Base-by-base conservation (phyloP, 2,113 vertebrate genomes). In the Aix galericulata region DNA sequence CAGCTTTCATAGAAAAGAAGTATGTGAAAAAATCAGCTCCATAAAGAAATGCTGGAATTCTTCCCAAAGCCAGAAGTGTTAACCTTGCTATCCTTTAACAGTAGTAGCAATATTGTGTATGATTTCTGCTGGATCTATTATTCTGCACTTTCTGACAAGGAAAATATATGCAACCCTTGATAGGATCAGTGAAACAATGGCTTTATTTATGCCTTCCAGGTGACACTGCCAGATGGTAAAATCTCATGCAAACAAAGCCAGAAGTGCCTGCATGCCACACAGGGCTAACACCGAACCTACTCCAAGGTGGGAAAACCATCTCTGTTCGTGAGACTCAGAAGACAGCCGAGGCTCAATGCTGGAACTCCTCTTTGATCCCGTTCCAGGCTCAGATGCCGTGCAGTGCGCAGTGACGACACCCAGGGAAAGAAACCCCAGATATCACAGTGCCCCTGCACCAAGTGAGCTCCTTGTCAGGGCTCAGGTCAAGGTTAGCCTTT, bases 171-270 rank as follows among this genome's bases (percentile, higher is more conserved):
- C n/a, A 87, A 52, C 27, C 53, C 55, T 50, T 38, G 25, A 64
- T 5, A 91, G 53, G 81, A 90, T 25, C 42, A 2, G 2, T n/a
- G 77, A 72, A 95, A 84, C 73, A 94, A 92, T 73, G 80, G 53
- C 27, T 92, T 89, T 89, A 94, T 94, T 97, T 92, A 94, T 94
- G 82, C 71, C 63, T 91, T 94, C 90, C 73, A 90, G 93, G 80
- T 94, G 95, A 95, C 85, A 67, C 52, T 72, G 23, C 76, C 93
- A 94, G 83, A 82, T 92, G 94, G 69, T 76, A 79, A 94, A 93
- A 84, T 50, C 53, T 72, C 83, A 67, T 0, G 0, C 58, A 90
- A 75, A 74, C 11, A 71, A 88, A 88, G 42, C 52, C 88, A 81
- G 38, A 86, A 92, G 64, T 34, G 76, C 48, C 60, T 68, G 13